Percentiles rank a stretch among this genome's conserved stretches.
These are phyloP conservation scores for Pteropus alecto DNA, from an alignment of 2,113 vertebrate species.

Conservation along the genomic window DNA sequence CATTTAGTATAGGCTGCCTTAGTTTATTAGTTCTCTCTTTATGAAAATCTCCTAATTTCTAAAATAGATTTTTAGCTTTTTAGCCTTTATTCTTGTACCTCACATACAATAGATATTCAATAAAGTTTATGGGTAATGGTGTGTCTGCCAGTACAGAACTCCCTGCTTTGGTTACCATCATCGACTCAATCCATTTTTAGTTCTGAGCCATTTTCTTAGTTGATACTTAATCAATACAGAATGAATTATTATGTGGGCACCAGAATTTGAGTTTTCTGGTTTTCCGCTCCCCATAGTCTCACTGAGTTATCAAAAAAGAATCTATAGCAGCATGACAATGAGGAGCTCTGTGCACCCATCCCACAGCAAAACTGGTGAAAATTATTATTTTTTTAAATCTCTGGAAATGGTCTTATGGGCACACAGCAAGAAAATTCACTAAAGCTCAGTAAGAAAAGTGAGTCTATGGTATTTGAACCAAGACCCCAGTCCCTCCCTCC, in stretches of 20 bases:
- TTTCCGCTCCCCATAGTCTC: slow-evolving; percentile 19
- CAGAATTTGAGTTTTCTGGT: background rate
- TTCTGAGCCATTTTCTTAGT: slow-evolving; percentile 38
- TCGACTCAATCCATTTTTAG: slow-evolving; percentile 23
- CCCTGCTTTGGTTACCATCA: background rate
- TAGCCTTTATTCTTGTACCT: background rate
- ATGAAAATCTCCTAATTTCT: slow-evolving; percentile 39
- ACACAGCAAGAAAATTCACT: background rate
- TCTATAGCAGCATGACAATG: background rate
- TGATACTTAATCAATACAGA: slow-evolving; percentile 26
- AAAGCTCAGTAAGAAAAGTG: background rate
- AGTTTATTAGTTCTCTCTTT: slow-evolving; percentile 25
- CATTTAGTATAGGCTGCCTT: slow-evolving; percentile 20
- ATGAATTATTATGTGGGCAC: slow-evolving; percentile 28
- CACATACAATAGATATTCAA: background rate
- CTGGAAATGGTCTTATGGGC: background rate
- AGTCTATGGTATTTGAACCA: background rate
- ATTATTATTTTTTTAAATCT: background rate
- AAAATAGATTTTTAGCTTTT: slow-evolving; percentile 22
- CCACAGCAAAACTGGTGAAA: background rate
- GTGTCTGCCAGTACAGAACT: background rate
- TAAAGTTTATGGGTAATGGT: background rate
- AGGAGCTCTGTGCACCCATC: background rate
- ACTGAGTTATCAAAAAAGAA: slow-evolving; percentile 16
- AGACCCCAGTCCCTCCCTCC: background rate